A percentile compares a stretch with the other conserved stretches of the same genome.
These are phyloP conservation scores for Philhelius pedissequus DNA, from an alignment of 2,888 invertebrate genomes.

Conservation along the genomic window DNA sequence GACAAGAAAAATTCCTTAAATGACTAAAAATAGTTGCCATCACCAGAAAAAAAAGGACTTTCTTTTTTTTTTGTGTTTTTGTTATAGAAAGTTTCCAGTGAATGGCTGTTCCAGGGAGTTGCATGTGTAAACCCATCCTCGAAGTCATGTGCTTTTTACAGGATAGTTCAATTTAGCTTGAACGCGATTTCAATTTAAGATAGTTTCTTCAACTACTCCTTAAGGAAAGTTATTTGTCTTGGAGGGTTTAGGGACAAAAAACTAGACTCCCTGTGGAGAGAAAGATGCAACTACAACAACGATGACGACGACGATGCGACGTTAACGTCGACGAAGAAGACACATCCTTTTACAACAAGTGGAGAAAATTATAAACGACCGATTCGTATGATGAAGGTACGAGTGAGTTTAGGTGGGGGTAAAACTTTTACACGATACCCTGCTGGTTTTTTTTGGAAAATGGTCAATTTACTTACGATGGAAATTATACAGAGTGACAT, in stretches of 20 bases:
- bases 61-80: background rate
- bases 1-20: constrained; percentile 54
- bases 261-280: constrained; percentile 16
- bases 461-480: constrained; percentile 66
- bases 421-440: constrained; percentile 48
- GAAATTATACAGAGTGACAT: constrained; percentile 61
- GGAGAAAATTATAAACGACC: background rate
- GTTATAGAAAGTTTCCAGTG: background rate
- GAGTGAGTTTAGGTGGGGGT: no score
- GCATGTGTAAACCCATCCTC: constrained; percentile 39
- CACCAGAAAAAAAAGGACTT: constrained; percentile 1
- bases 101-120: background rate
- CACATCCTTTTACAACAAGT: constrained; percentile 26
- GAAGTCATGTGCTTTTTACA: constrained; percentile 64
- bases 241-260: constrained; percentile 22
- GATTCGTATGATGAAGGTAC: constrained; percentile 8
- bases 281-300: background rate
- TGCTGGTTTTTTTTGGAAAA: constrained; percentile 55
- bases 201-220: constrained; percentile 64
- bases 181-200: constrained; percentile 70
- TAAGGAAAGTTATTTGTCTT: constrained; percentile 66
- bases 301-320: background rate
- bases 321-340: background rate
- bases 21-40: constrained; percentile 59
- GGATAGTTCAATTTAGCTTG: constrained; percentile 69